Percentiles rank a stretch among this genome's conserved stretches.
Conservation (phyloP, 2,113 vertebrate species). For the Camarhynchus parvulus region DNA sequence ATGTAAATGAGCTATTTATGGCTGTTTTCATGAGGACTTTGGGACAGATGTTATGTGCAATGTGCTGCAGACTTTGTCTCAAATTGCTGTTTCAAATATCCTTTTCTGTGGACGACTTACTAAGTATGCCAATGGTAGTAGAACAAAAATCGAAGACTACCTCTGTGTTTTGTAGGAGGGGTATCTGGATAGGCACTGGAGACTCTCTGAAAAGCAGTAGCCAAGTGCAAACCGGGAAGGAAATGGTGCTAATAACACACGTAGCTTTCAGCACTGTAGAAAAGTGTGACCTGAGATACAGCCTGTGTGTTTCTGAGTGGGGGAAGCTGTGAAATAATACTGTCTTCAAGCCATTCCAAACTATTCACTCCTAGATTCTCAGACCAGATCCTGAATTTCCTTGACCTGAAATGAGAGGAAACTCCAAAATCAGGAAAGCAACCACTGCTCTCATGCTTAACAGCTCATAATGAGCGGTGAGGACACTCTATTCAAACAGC, state of each 20-base stretch:
- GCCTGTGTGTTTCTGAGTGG: background rate
- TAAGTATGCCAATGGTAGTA: background rate
- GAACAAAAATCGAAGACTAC: background rate
- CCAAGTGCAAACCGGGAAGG: background rate
- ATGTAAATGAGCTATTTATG: background rate
- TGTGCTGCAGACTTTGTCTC: background rate
- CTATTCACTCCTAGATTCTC: background rate
- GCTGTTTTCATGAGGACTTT: background rate
- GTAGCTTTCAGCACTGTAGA: background rate
- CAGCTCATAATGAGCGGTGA: background rate
- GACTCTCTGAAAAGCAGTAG: background rate
- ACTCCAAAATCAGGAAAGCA: background rate
- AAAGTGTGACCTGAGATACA: background rate
- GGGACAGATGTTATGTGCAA: fast-evolving
- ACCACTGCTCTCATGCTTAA: background rate
- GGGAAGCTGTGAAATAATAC: background rate
- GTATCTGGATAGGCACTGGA: background rate
- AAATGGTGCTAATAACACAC: background rate
- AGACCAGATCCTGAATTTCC: background rate
- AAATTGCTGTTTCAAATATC: background rate
- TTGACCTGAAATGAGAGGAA: background rate
- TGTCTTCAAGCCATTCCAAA: background rate
- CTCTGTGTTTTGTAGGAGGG: background rate
- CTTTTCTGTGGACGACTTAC: background rate
- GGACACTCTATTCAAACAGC: background rate